Conservation (phyloP, 2,888 invertebrate genomes). For the Anthophora plumipes region DNA sequence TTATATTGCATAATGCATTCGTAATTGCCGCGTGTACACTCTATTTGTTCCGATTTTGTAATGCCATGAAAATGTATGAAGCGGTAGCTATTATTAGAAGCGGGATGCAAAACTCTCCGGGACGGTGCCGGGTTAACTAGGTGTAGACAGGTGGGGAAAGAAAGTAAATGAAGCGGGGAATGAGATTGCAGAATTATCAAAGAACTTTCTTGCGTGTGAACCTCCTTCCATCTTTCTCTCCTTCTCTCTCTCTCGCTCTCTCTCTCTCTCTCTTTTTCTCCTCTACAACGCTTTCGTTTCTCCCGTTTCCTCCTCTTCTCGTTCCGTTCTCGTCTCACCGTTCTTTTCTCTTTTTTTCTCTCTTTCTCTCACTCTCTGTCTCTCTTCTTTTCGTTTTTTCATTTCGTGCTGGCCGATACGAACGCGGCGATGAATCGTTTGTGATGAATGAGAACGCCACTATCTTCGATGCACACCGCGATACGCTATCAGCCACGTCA, state of each 20-base stretch:
- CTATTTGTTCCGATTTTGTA: slow-evolving; percentile 84
- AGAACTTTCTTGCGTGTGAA: slow-evolving; percentile 73
- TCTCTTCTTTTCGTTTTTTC: slow-evolving; percentile 32
- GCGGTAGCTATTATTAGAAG: slow-evolving; percentile 83
- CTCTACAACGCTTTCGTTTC: slow-evolving; percentile 39
- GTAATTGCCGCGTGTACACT: slow-evolving; percentile 84
- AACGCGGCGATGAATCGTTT: slow-evolving; percentile 61
- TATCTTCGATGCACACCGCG: slow-evolving; percentile 39
- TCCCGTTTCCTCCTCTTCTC: not conserved
- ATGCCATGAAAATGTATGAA: slow-evolving; percentile 84
- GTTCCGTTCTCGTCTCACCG: not conserved
- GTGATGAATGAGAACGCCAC: slow-evolving; percentile 55
- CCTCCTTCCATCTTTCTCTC: slow-evolving; percentile 14
- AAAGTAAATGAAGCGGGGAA: slow-evolving; percentile 76
- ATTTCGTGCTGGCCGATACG: slow-evolving; percentile 49
- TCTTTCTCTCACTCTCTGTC: not conserved
- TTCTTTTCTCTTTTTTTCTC: not conserved
- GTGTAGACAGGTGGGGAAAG: slow-evolving; percentile 74
- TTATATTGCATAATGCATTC: slow-evolving; percentile 84
- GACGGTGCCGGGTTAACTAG: slow-evolving; percentile 70
- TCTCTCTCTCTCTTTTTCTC: not conserved
- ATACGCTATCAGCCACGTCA: slow-evolving; percentile 34
- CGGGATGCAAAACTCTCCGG: slow-evolving; percentile 78
- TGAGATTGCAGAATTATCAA: slow-evolving; percentile 76
- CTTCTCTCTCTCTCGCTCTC: not conserved